Conservation (phyloP, 2,113 vertebrate genomes). For the Axis porcinus region DNA sequence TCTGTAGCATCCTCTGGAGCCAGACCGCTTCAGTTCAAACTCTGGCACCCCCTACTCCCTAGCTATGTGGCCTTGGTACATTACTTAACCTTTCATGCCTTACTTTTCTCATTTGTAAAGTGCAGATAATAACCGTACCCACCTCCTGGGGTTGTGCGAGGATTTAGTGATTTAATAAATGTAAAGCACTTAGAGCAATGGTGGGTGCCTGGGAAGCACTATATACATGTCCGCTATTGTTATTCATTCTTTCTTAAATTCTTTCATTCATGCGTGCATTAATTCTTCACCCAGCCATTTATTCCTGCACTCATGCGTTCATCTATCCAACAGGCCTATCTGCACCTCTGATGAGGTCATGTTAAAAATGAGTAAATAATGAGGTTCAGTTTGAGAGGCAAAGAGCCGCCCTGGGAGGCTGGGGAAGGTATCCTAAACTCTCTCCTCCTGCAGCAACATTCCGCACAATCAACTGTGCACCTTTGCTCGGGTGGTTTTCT, state of each 20-base stretch:
- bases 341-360: neutral
- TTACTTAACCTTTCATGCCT: neutral
- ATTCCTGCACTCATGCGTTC: neutral
- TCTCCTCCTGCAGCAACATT: neutral
- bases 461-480: neutral
- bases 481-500: neutral
- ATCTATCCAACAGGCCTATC: neutral
- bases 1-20: neutral
- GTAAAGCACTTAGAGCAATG: slow-evolving; percentile 27
- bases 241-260: slow-evolving; percentile 22
- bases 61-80: neutral
- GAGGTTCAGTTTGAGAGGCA: slow-evolving; percentile 3
- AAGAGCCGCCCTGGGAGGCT: neutral
- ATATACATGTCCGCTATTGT: neutral
- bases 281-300: neutral
- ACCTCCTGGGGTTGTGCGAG: slow-evolving; percentile 18
- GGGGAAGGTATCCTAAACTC: neutral
- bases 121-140: neutral
- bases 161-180: slow-evolving; percentile 58
- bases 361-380: slow-evolving; percentile 33
- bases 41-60: neutral
- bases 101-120: slow-evolving; percentile 37
- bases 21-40: neutral
- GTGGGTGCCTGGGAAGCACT: neutral
- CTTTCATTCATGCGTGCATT: neutral